Base-by-base conservation (phyloP, 2,113 vertebrate species). In the Sclerurus mexicanus region DNA sequence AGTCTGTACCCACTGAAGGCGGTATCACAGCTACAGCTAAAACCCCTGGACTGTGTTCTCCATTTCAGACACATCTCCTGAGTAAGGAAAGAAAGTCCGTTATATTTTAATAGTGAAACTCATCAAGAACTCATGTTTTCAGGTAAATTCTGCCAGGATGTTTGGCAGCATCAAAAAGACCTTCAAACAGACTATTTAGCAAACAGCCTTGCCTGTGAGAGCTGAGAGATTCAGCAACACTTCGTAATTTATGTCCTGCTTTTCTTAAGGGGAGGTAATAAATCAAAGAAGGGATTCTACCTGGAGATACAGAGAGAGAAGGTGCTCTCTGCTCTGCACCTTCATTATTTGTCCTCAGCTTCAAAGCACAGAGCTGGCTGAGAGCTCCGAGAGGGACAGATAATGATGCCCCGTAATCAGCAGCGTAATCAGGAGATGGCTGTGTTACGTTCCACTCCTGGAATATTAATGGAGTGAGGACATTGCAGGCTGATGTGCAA, bases 201-300 rank as follows among this genome's bases (percentile, higher is more conserved):
- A 93, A 94, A 95, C 37, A 80, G 95, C 88, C 88, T 49, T n/a
- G 58, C 74, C 78, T 53, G 7, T 23, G 83, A n/a, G 72, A 77
- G 85, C 88, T 25, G 81, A 71, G 74, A 85, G 87, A 67, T 55
- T 6, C 22, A 50, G 90, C 44, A 44, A 69, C 2, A 7, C 42
- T 46, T 1, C 1, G 42, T 92, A 85, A 95, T 94, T 94, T 28
- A 60, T 60, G 75, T 83, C 63, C 79, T 94, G 88, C 69, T 80
- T 76, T 68, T 20, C 83, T 64, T 30, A 28, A 44, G 62, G 62
- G 53, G 40, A 44, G 81, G 50, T 69, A 66, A 96, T 96, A 94
- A 97, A 97, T 97, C 95, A 90, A 89, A 88, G 59, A 5, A 77
- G 63, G 67, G 58, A 63, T 73, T 96, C 92, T 77, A 85, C 88